Percentiles rank a stretch among this genome's conserved stretches.
Conservation (phyloP, 2,888 invertebrate species). For the Hyles lineata region DNA sequence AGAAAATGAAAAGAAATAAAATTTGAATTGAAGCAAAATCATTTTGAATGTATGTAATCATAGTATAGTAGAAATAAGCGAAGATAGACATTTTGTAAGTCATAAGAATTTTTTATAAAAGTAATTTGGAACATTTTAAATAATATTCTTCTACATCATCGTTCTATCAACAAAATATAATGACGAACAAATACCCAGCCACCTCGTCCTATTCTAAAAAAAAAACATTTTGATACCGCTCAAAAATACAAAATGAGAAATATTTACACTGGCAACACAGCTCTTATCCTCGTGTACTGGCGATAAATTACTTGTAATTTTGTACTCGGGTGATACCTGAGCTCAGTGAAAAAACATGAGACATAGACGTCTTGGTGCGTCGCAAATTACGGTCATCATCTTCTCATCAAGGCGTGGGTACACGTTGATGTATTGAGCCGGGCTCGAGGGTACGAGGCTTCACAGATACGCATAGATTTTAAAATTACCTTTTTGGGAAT, state of each 20-base stretch:
- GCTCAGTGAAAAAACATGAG: constrained; percentile 83
- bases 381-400: constrained; percentile 85
- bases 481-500: constrained; percentile 1
- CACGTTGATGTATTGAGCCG: constrained; percentile 79
- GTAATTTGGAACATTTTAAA: no score
- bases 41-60: no score
- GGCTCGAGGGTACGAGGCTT: constrained; percentile 61
- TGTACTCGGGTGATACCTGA: constrained; percentile 83
- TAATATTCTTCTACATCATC: not conserved
- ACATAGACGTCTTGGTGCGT: constrained; percentile 85
- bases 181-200: not conserved
- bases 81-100: no score
- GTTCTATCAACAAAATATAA: not conserved
- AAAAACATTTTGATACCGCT: constrained; percentile 26
- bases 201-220: not conserved
- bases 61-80: no score
- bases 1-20: no score
- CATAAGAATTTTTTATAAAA: no score
- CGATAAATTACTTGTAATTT: constrained; percentile 84
- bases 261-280: constrained; percentile 50
- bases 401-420: constrained; percentile 83
- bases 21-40: no score
- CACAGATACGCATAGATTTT: constrained; percentile 32
- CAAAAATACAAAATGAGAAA: constrained; percentile 41
- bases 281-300: constrained; percentile 57